Percentiles rank a stretch among this genome's conserved stretches.
Evolutionary conservation across 2,113 vertebrate species (phyloP).

Genomic region (Hemibagrus wyckioides): DNA sequence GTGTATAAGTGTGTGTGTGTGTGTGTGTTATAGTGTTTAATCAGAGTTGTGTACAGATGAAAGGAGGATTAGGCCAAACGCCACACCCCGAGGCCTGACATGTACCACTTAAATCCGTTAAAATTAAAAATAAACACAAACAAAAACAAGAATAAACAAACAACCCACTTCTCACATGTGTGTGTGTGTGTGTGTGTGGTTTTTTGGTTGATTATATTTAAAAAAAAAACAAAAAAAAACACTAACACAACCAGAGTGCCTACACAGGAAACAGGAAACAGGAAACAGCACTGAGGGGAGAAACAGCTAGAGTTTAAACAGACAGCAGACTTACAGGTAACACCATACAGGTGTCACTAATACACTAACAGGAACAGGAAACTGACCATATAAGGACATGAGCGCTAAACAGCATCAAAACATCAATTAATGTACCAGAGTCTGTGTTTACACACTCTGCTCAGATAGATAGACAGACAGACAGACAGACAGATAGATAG

Average conservation of each 20-base stretch:
- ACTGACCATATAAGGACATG: neutral
- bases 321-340: neutral
- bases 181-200: no score
- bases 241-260: neutral
- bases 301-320: neutral
- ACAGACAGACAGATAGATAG: neutral
- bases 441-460: no score
- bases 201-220: neutral
- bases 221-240: neutral
- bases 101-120: slow-evolving; percentile 29
- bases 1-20: slow-evolving; percentile 9
- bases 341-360: neutral
- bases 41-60: slow-evolving; percentile 49
- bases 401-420: neutral
- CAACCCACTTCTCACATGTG: neutral
- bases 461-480: neutral
- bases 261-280: no score
- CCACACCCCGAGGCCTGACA: slow-evolving; percentile 43
- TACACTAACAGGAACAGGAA: neutral
- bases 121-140: slow-evolving; percentile 20
- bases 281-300: no score
- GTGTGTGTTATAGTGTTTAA: slow-evolving; percentile 40
- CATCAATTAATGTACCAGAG: no score
- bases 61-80: slow-evolving; percentile 53
- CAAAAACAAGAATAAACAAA: neutral